Base-by-base conservation (phyloP, 2,888 invertebrate species). In the Boloria euphrosyne region DNA sequence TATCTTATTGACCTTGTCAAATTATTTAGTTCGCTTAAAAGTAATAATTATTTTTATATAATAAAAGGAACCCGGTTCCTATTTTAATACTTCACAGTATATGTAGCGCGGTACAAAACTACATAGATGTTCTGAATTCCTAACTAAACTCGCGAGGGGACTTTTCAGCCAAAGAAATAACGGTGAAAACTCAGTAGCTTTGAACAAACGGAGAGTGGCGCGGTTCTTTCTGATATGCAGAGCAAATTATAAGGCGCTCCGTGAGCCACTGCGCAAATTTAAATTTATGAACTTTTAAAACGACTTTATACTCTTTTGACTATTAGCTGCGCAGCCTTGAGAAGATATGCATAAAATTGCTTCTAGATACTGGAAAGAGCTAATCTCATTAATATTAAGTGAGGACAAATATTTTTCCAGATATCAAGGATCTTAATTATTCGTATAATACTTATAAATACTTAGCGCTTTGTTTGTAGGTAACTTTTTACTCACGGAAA, bases 121-220 rank as follows among this genome's bases (percentile, higher is more conserved):
- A 46, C 46, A 82, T 85, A 84, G 82, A 84, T 84, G 84, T 81
- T 81, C 81, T 80, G 85, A 85, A 87, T 89, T 88, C 82, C 79
- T 81, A 86, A 85, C 83, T 82, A 86, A 87, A 88, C 81, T 84
- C 83, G 79, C 78, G 80, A 82, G 80, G 81, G 84, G 84, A 82
- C 85, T 83, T 83, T 78, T 77, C 76, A 78, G 80, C 80, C 82
- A 81, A 83, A 85, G 84, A 85, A 86, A 87, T 85, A 85, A 83
- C 76, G 80, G 78, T 72, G 80, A 81, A 82, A 86, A 81, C 80
- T 83, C 79, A 78, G 80, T 78, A 76, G 75, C 68, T 70, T 74
- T 75, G 76, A 82, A 80, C 77, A 77, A 80, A 79, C 76, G 79
- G 76, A 76, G 75, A 73, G 76, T 71, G 71, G 74, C 71, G 73